Evolutionary conservation across 2,113 vertebrate genomes (phyloP).

Genomic region (Thunnus thynnus): DNA sequence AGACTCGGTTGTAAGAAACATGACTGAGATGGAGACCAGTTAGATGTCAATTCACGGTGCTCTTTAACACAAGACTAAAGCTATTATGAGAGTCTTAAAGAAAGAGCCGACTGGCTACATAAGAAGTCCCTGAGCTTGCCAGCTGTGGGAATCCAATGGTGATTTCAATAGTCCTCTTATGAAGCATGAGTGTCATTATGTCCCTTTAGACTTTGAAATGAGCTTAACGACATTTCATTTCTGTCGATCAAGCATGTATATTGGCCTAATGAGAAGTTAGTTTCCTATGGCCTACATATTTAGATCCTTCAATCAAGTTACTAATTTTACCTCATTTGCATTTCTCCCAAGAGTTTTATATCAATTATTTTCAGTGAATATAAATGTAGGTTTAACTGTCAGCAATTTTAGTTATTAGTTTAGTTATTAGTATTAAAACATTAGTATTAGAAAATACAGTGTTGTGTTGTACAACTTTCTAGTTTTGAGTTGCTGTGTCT

Average conservation of each 20-base stretch:
- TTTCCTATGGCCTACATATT: conserved; percentile 13
- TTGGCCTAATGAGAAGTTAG: conserved; percentile 13
- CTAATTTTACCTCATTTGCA: conserved; percentile 31
- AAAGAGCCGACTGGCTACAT: not conserved
- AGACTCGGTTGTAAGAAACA: not conserved
- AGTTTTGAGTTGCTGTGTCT: not conserved
- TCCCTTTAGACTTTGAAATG: conserved; percentile 19
- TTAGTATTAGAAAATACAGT: not conserved
- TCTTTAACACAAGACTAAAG: not conserved
- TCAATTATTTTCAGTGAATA: conserved; percentile 12
- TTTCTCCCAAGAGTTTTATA: conserved; percentile 23
- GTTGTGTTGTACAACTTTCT: not conserved
- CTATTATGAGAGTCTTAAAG: conserved; percentile 1
- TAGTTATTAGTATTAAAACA: not conserved
- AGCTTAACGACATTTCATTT: not conserved
- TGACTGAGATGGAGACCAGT: not conserved
- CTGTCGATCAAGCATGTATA: conserved; percentile 17
- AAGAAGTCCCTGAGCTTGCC: not conserved
- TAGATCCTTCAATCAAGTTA: conserved; percentile 11
- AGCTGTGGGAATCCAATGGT: not conserved
- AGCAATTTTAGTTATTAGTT: not conserved
- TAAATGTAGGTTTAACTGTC: not conserved
- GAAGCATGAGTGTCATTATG: not conserved
- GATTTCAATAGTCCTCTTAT: conserved; percentile 3
- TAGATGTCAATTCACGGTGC: conserved; percentile 6